These are phyloP conservation scores for Eurosta solidaginis DNA, from an alignment of 1,140 invertebrate genomes.

Conservation along the genomic window DNA sequence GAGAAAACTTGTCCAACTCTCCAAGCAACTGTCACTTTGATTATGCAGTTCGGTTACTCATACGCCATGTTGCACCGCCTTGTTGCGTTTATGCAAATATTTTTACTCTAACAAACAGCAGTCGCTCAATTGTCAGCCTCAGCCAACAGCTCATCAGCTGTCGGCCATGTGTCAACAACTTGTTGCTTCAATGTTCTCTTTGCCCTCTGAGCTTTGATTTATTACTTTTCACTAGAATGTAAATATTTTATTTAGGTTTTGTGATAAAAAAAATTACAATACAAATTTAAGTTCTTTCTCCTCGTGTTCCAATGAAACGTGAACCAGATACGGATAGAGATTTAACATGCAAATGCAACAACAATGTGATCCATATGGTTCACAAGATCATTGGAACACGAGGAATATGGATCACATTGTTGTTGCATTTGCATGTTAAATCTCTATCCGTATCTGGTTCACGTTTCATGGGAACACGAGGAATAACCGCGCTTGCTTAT, in stretches of 20 bases:
- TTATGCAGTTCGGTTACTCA: neutral
- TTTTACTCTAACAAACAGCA: neutral
- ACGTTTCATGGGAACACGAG: too few species aligned
- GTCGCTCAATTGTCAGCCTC: conserved; percentile 12
- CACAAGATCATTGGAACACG: too few species aligned
- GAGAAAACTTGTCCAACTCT: conserved; percentile 1
- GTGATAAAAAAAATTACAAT: neutral
- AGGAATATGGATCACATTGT: too few species aligned
- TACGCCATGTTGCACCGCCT: neutral
- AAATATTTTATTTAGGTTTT: conserved; percentile 1
- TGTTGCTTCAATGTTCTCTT: neutral
- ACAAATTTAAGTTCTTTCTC: neutral
- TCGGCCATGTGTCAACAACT: neutral
- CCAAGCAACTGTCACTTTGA: neutral
- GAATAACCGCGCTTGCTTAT: conserved; percentile 18
- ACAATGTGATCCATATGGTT: too few species aligned
- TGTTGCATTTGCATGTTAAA: too few species aligned
- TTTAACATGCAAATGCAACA: too few species aligned
- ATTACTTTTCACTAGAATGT: neutral
- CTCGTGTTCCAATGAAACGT: too few species aligned
- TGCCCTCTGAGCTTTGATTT: neutral
- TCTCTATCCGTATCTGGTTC: too few species aligned
- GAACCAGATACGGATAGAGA: too few species aligned
- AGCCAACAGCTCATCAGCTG: neutral
- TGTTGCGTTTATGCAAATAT: neutral